A percentile compares a stretch with the other conserved stretches of the same genome.
phyloP scores from a whole-genome alignment of 2,888 invertebrate genomes.

The Melieria crassipennis region DNA sequence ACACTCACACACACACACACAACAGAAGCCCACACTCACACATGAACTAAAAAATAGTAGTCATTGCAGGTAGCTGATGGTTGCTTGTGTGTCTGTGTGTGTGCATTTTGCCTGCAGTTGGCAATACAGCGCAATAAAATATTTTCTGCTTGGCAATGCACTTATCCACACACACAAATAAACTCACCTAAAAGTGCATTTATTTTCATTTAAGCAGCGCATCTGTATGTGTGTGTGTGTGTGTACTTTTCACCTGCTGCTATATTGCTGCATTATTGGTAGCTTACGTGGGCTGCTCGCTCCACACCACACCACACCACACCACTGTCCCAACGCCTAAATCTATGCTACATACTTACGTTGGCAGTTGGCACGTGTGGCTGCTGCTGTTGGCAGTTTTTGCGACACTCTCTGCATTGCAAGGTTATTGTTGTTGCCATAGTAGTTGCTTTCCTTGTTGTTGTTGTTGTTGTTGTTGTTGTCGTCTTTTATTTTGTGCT shows the following conservation, averaged over 20 bases:
- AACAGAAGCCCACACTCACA: constrained; percentile 21
- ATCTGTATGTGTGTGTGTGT: constrained; percentile 8
- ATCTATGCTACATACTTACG: not conserved
- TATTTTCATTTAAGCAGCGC: not conserved
- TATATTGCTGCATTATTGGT: constrained; percentile 12
- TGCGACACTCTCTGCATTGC: not conserved
- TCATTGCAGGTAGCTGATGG: not conserved
- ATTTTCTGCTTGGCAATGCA: constrained; percentile 2
- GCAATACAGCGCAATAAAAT: not conserved
- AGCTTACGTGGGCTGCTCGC: not conserved
- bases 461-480: not conserved
- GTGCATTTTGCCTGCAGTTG: not conserved
- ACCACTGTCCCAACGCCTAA: not conserved
- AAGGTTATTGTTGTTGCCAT: not conserved
- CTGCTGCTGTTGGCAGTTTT: not conserved
- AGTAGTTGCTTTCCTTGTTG: not conserved
- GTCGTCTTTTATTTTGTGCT: not conserved
- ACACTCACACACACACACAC: constrained; percentile 26
- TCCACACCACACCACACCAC: not conserved
- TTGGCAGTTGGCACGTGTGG: not conserved
- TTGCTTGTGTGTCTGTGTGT: constrained; percentile 14
- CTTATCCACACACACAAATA: constrained; percentile 5
- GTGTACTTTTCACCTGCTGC: not conserved
- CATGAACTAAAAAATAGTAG: not conserved
- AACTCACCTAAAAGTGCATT: constrained; percentile 17